Conservation (phyloP, 2,113 vertebrate genomes). For the Daubentonia madagascariensis region DNA sequence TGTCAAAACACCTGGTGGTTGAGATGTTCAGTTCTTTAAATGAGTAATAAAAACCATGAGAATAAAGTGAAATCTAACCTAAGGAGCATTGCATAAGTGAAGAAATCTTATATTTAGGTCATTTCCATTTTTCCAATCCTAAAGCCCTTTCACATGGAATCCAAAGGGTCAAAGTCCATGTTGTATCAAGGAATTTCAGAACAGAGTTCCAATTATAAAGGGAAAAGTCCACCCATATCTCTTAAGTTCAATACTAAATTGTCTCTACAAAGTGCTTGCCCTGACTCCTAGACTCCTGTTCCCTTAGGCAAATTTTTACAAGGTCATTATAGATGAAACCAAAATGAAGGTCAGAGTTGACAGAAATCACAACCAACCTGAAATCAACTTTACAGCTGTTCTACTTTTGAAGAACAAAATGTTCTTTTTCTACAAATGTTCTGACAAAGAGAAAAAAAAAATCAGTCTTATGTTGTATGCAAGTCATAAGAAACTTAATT, state of each 20-base stretch:
- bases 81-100: neutral
- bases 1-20: neutral
- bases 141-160: neutral
- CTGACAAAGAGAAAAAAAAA: neutral
- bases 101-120: neutral
- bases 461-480: neutral
- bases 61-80: neutral
- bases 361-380: neutral
- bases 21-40: neutral
- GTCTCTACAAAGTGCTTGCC: neutral
- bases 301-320: neutral
- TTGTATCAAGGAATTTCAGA: neutral
- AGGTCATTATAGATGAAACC: neutral
- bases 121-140: neutral
- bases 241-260: neutral
- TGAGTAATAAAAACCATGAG: neutral
- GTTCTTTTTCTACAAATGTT: neutral
- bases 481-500: neutral
- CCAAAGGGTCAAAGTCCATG: neutral
- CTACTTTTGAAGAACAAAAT: neutral
- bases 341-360: neutral
- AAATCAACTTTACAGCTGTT: neutral
- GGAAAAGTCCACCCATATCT: accelerated
- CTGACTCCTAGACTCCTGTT: neutral
- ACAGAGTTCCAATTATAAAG: neutral